phyloP scores from a whole-genome alignment of 35 echinoderm and acorn worm genomes.

The Ophiothrix spiculata region DNA sequence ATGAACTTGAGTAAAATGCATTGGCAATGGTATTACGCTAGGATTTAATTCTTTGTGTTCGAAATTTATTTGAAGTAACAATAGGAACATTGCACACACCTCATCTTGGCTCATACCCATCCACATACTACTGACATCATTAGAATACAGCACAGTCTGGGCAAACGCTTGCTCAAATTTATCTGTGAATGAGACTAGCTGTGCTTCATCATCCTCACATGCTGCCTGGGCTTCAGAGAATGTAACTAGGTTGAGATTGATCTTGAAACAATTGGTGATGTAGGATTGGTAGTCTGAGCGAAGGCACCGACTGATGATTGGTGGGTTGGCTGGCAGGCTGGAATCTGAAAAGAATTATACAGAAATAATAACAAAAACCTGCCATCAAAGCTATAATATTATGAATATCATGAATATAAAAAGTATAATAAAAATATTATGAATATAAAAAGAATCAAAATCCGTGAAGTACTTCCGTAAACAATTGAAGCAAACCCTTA shows the following conservation, averaged over 20 bases:
- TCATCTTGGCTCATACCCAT: not conserved
- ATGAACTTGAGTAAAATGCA: too few species aligned
- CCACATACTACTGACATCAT: not conserved
- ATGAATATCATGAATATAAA: too few species aligned
- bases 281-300: not conserved
- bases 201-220: not conserved
- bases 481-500: too few species aligned
- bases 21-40: too few species aligned
- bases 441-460: too few species aligned
- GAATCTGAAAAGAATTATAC: not conserved
- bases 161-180: not conserved
- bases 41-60: too few species aligned
- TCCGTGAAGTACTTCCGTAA: too few species aligned
- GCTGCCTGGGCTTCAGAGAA: not conserved
- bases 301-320: not conserved
- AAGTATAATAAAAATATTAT: too few species aligned
- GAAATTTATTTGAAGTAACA: too few species aligned
- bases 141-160: not conserved
- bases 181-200: not conserved
- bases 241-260: not conserved
- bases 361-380: not conserved
- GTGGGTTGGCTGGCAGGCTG: not conserved
- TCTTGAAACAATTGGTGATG: not conserved
- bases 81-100: too few species aligned
- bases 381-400: too few species aligned